Evolutionary conservation across 1,140 invertebrate species (phyloP).

Genomic region (Mamestra configurata): DNA sequence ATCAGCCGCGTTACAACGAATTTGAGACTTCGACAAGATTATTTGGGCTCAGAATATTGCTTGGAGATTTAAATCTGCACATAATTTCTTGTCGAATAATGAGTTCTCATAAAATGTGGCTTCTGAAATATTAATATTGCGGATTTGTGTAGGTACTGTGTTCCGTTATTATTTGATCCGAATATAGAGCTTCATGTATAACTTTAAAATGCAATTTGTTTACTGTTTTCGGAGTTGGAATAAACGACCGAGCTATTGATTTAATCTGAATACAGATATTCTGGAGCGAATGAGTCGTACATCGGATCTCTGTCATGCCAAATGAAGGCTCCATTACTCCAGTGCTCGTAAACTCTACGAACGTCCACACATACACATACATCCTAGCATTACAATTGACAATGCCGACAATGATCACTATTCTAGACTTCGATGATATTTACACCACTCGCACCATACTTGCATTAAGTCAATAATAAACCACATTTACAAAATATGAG

Average conservation of each 20-base stretch:
- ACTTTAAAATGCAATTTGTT: not conserved
- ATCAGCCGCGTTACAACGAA: constrained; percentile 20
- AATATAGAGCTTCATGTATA: not conserved
- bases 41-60: constrained; percentile 36
- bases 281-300: not conserved
- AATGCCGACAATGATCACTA: constrained; percentile 55
- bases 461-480: constrained; percentile 36
- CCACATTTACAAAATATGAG: constrained; percentile 40
- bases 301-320: constrained; percentile 9
- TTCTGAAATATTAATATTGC: constrained; percentile 13
- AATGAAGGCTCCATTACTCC: constrained; percentile 26
- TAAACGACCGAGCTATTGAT: not conserved
- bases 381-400: constrained; percentile 55
- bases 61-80: constrained; percentile 38
- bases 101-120: constrained; percentile 31
- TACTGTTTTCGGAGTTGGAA: constrained; percentile 3
- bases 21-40: constrained; percentile 46
- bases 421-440: constrained; percentile 38
- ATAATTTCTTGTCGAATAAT: constrained; percentile 22
- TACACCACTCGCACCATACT: constrained; percentile 22
- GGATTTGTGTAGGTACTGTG: constrained; percentile 1
- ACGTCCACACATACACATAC: not conserved
- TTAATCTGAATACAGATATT: not conserved
- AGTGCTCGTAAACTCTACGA: constrained; percentile 39
- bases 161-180: constrained; percentile 15